phyloP scores from a whole-genome alignment of 2,113 vertebrate species.

The Saccopteryx leptura region DNA sequence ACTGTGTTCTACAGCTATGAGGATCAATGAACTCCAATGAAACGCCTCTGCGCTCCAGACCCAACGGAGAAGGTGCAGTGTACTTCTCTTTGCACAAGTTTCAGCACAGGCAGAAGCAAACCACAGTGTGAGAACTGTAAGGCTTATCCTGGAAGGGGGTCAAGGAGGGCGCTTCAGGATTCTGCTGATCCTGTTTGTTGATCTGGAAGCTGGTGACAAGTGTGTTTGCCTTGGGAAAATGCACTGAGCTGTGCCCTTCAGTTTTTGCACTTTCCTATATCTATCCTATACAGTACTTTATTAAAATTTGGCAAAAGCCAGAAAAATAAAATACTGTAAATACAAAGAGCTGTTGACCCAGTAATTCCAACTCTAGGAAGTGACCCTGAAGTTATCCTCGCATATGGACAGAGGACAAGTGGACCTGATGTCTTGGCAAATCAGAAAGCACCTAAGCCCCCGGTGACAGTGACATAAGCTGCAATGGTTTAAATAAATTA shows the following conservation, averaged over 20 bases:
- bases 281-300: not conserved
- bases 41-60: not conserved
- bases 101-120: not conserved
- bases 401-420: not conserved
- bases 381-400: not conserved
- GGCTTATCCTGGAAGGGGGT: not conserved
- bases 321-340: not conserved
- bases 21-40: not conserved
- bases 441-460: not conserved
- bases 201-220: not conserved
- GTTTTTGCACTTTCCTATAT: not conserved
- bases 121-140: accelerated
- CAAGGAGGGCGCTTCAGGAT: not conserved
- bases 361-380: not conserved
- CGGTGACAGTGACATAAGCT: not conserved
- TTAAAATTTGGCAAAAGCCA: not conserved
- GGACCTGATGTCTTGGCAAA: not conserved
- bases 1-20: not conserved
- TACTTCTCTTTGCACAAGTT: not conserved
- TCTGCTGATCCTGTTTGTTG: not conserved
- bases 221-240: not conserved
- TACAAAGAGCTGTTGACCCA: not conserved
- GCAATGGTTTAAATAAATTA: not conserved
- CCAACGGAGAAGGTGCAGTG: not conserved
- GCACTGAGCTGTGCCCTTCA: not conserved